Evolutionary conservation across 2,797 vertebrate genomes (phyloP).

Genomic region (Euphonia xanthogaster): DNA sequence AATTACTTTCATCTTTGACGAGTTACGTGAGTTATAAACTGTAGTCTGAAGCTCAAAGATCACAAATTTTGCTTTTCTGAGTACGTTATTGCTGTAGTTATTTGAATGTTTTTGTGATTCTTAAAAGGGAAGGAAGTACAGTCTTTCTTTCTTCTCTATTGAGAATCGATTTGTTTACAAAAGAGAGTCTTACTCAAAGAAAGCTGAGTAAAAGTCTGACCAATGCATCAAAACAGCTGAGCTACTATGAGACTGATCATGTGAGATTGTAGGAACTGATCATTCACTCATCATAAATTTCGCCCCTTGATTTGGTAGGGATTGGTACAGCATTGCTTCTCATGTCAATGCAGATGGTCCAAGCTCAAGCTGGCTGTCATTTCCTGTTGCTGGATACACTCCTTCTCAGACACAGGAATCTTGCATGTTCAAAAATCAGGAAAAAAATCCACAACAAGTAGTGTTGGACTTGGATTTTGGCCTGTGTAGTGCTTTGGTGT

Average conservation of each 20-base stretch:
- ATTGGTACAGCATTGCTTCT: not conserved
- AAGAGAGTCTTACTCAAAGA: not conserved
- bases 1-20: not conserved
- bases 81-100: not conserved
- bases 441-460: not conserved
- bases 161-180: not conserved
- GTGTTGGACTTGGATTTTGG: not conserved
- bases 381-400: not conserved
- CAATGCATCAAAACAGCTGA: not conserved
- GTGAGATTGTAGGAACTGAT: not conserved
- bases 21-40: not conserved
- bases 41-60: not conserved
- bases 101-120: not conserved
- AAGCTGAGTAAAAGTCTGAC: not conserved
- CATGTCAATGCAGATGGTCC: not conserved
- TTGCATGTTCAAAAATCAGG: not conserved
- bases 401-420: not conserved
- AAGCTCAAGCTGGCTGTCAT: not conserved
- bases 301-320: not conserved
- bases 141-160: not conserved
- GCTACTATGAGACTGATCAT: not conserved
- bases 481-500: not conserved
- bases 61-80: not conserved
- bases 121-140: not conserved
- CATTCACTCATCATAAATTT: not conserved